A percentile compares a stretch with the other conserved stretches of the same genome.
phyloP scores from a whole-genome alignment of 2,113 vertebrate species.

The Peromyscus californicus region DNA sequence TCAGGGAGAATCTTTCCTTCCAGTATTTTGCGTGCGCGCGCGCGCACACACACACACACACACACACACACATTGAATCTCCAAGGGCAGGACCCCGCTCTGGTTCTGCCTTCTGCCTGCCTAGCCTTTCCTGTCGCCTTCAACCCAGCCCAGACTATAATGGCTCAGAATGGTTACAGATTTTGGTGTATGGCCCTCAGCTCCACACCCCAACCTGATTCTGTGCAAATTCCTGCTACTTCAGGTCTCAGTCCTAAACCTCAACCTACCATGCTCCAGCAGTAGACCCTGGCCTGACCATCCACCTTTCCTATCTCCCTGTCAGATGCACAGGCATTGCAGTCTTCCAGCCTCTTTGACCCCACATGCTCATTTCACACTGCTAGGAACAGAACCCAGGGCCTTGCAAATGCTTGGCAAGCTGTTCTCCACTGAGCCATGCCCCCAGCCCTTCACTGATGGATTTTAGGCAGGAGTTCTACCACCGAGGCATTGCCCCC shows the following conservation, averaged over 20 bases:
- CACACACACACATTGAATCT: background rate
- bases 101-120: background rate
- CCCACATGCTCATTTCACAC: background rate
- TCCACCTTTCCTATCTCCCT: background rate
- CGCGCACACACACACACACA: too few species aligned
- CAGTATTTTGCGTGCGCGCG: too few species aligned
- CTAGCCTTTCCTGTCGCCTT: background rate
- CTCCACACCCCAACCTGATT: background rate
- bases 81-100: background rate
- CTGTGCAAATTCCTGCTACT: background rate
- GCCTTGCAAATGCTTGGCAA: background rate
- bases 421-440: background rate
- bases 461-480: background rate
- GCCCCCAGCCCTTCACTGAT: background rate
- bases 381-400: background rate
- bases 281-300: background rate
- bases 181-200: too few species aligned
- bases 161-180: background rate
- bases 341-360: background rate
- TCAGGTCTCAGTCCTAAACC: constrained; percentile 29
- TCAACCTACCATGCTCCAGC: constrained; percentile 44
- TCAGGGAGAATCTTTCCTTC: background rate
- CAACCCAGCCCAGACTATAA: background rate
- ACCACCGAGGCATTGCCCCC: background rate
- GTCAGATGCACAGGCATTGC: background rate